Evolutionary conservation across 2,113 vertebrate species (phyloP), one percentile per base, ranked within the genome.

Genomic region (Oreamnos americanus): DNA sequence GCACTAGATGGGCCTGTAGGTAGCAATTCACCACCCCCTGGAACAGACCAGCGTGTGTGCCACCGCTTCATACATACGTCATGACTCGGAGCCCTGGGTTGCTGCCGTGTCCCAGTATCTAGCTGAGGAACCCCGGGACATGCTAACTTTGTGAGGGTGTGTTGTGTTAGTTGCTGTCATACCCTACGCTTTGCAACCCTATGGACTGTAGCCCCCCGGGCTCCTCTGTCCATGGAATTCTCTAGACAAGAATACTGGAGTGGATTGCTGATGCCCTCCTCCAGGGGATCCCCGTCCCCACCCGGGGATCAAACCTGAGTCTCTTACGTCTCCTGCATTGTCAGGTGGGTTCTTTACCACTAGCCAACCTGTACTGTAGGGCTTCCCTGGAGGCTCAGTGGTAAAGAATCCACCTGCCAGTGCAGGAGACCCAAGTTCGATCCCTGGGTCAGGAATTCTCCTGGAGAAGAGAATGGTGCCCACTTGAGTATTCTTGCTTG

Each of bases 11-110:
- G 64, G n/a, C 84, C 53, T 74, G 3, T 28, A 53, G 57, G 53
- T n/a, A 30, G 21, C 17, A 45, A 28, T 5, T 39, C 4, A 8
- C 83, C 8, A 23, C 1, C 26, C 26, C 17, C 49, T 33, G 39
- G 15, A 23, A 19, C n/a, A 58, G 14, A 30, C 3, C 16, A 12
- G 3, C 10, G 6, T 3, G 9, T 16, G 30, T 3, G 9, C 36
- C 15, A 0, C 14, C 21, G 6, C 91, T 33, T 74, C 36, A 0
- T 3, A 0, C 4, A 0, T 2, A 19, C 15, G 1, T 26, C 15
- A 2, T 25, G 55, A 2, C 62, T 0, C 2, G 30, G 43, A 51
- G 13, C 14, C 76, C 26, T 28, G 4, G 30, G 43, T 36, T 25
- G 5, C 78, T 30, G 7, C 11, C 6, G 28, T 7, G 55, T 28